phyloP scores from a whole-genome alignment of 2,113 vertebrate genomes.

The Seriola quinqueradiata region DNA sequence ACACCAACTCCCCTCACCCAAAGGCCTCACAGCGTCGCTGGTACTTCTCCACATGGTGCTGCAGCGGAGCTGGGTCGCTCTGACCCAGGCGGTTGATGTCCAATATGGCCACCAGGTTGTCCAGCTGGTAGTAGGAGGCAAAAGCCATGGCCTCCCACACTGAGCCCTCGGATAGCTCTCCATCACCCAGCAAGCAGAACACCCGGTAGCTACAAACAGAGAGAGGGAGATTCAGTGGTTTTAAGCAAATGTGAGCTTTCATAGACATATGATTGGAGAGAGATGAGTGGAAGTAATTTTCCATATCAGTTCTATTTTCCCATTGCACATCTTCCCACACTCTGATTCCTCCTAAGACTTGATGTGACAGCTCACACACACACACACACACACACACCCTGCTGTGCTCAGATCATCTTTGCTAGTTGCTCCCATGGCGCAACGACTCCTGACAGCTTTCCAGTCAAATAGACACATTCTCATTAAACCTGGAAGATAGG shows the following conservation, averaged over 20 bases:
- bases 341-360: too few species aligned
- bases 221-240: not conserved
- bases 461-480: conserved; percentile 79
- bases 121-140: conserved; percentile 92
- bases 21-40: conserved; percentile 96
- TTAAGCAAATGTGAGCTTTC: not conserved
- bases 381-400: not conserved
- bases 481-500: conserved; percentile 74
- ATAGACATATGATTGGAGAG: too few species aligned
- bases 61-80: conserved; percentile 93
- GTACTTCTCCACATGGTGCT: conserved; percentile 94
- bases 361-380: too few species aligned
- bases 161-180: conserved; percentile 94
- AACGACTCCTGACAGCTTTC: conserved; percentile 83
- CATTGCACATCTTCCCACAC: too few species aligned
- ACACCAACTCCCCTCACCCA: conserved; percentile 72
- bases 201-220: conserved; percentile 86
- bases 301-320: too few species aligned
- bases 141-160: conserved; percentile 99
- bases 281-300: too few species aligned
- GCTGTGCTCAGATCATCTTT: conserved; percentile 32
- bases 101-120: conserved; percentile 94
- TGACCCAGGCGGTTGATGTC: conserved; percentile 97
- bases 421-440: conserved; percentile 41
- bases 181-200: conserved; percentile 94